A percentile compares a stretch with the other conserved stretches of the same genome.
phyloP scores from a whole-genome alignment of 1,140 invertebrate genomes.

The Venturia canescens region DNA sequence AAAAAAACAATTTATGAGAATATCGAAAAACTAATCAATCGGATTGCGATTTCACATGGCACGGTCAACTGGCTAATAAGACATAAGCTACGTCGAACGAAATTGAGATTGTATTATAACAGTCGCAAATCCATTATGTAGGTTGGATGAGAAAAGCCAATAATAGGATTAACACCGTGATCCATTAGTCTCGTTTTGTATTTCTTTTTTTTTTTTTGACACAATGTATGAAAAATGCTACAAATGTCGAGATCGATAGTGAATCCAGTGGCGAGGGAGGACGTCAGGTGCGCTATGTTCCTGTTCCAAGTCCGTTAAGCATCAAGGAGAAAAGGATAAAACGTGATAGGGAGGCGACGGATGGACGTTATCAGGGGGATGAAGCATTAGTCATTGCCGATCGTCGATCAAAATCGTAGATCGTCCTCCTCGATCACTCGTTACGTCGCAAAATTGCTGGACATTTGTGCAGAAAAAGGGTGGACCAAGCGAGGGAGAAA shows the following conservation, averaged over 20 bases:
- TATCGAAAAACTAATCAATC: too few species aligned
- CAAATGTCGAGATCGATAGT: neutral
- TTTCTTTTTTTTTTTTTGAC: constrained; percentile 21
- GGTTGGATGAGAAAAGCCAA: neutral
- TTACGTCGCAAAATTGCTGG: constrained; percentile 46
- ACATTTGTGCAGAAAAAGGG: constrained; percentile 50
- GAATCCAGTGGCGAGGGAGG: constrained; percentile 12
- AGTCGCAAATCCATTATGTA: neutral
- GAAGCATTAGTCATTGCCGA: constrained; percentile 67
- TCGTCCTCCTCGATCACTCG: constrained; percentile 54
- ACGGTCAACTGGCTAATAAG: neutral
- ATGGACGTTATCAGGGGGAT: constrained; percentile 30
- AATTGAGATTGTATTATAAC: neutral
- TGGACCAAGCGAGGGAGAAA: constrained; percentile 39
- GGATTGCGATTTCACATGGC: neutral
- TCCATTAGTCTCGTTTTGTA: neutral
- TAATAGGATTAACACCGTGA: neutral
- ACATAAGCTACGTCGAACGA: neutral
- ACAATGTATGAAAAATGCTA: constrained; percentile 1
- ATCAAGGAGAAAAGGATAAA: neutral
- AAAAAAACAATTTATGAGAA: too few species aligned
- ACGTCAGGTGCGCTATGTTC: constrained; percentile 66
- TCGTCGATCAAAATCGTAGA: constrained; percentile 68
- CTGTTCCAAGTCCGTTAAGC: constrained; percentile 44
- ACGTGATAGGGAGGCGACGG: neutral